Base-by-base conservation (phyloP, 2,888 invertebrate species). In the Lucinisca nassula region DNA sequence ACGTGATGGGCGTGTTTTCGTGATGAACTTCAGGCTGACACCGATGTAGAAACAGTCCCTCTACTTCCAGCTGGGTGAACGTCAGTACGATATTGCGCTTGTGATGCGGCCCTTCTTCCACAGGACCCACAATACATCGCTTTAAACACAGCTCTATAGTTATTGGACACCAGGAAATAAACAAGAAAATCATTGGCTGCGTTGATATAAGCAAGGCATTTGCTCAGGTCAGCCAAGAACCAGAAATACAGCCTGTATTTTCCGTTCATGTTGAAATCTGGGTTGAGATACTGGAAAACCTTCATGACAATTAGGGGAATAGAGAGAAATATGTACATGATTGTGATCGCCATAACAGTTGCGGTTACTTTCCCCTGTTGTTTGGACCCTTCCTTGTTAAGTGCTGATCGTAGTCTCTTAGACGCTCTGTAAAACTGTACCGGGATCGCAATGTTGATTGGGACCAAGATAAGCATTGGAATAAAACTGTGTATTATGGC, bases 131-230 rank as follows among this genome's bases (percentile, higher is more conserved):
- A 82, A 35, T 84, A 84, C 84, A 80, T 84, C 8, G n/a, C 10
- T 24, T 58, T 80, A 38, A 82, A 88, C 14, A 85, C 70, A 17
- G 24, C 27, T n/a, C 88, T 40, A 37, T 85, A 88, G 32, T 83
- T 77, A 49, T 76, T 74, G 17, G 88, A 88, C 1, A 85, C 78
- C 0, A 88, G 77, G 24, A 85, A 73, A 45, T 88, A 88, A 14
- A 88, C 79, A 27, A 85, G 37, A 24, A 75, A 77, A 58, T 88
- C 88, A 55, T 85, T 85, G 0, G 88, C 88, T n/a, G 88, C 88
- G 51, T 88, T 88, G 32, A 88, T 76, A 35, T 85, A 88, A 0
- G 79, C 58, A 27, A 88, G 83, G 14, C 79, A n/a, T 35, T 88
- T 88, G 32, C 82, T 85, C 30, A 88, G 61, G 45, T 88, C 88